Evolutionary conservation across 2,888 invertebrate species (phyloP).

Genomic region (Strigamia crassipes): DNA sequence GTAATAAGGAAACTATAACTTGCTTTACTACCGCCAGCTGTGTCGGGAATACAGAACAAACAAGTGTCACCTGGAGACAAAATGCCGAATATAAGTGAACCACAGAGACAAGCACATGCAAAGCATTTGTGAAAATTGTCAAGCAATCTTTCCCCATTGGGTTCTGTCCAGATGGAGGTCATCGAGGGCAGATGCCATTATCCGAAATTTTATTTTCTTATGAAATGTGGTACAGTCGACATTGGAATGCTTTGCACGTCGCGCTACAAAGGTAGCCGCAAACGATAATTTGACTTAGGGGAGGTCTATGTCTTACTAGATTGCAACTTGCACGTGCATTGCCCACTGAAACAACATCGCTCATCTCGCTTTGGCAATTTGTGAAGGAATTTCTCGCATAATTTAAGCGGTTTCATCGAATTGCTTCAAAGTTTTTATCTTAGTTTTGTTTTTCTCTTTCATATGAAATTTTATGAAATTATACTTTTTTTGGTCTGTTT

Average conservation of each 20-base stretch:
- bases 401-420: neutral
- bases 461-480: too few species aligned
- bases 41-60: neutral
- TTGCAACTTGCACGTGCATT: neutral
- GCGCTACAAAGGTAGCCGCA: neutral
- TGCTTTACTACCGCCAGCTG: too few species aligned
- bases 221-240: neutral
- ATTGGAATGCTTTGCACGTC: neutral
- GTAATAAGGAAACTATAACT: too few species aligned
- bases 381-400: neutral
- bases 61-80: neutral
- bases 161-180: neutral
- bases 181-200: neutral
- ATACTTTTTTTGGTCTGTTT: too few species aligned
- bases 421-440: neutral
- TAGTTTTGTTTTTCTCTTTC: neutral
- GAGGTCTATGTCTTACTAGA: neutral
- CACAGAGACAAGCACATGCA: neutral
- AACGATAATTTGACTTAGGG: neutral
- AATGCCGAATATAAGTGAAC: neutral
- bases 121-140: neutral
- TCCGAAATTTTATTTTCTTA: neutral
- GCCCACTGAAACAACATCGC: slow-evolving; percentile 1
- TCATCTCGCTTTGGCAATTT: neutral
- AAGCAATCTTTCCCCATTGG: too few species aligned